Conservation (phyloP, 2,888 invertebrate genomes). For the Anaspis maculata region DNA sequence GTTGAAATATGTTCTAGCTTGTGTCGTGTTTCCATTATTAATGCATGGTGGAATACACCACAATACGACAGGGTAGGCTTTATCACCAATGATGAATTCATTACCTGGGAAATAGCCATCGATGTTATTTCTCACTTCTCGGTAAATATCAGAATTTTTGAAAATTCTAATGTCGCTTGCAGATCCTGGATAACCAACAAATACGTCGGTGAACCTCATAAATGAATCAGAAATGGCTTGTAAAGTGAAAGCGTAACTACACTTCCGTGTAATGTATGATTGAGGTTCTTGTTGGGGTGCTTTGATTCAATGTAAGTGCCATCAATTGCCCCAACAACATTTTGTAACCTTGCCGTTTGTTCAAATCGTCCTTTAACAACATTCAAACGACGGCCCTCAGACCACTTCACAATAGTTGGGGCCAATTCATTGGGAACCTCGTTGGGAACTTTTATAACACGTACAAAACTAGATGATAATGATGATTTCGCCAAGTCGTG, state of each 20-base stretch:
- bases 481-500: slow-evolving; percentile 1
- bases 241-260: slow-evolving; percentile 4
- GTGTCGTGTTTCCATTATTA: slow-evolving; percentile 4
- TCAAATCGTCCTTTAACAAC: not conserved
- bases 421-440: not conserved
- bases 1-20: slow-evolving; percentile 16
- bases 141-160: slow-evolving; percentile 17
- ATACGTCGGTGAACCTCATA: slow-evolving; percentile 11
- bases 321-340: slow-evolving; percentile 18
- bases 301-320: slow-evolving; percentile 22
- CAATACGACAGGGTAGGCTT: slow-evolving; percentile 18
- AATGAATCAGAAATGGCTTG: slow-evolving; percentile 5
- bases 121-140: not conserved
- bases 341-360: not conserved
- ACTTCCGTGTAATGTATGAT: slow-evolving; percentile 5
- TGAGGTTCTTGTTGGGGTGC: slow-evolving; percentile 10
- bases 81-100: slow-evolving; percentile 21
- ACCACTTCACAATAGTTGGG: slow-evolving; percentile 2
- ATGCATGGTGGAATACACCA: slow-evolving; percentile 18
- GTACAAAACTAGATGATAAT: slow-evolving; percentile 1
- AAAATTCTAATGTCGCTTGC: slow-evolving; percentile 17
- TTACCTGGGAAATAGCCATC: slow-evolving; percentile 1
- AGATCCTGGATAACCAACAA: slow-evolving; percentile 13
- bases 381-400: not conserved
- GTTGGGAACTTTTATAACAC: slow-evolving; percentile 3